These are phyloP conservation scores for Oryzias celebensis DNA, from an alignment of 2,113 vertebrate genomes.

Conservation along the genomic window DNA sequence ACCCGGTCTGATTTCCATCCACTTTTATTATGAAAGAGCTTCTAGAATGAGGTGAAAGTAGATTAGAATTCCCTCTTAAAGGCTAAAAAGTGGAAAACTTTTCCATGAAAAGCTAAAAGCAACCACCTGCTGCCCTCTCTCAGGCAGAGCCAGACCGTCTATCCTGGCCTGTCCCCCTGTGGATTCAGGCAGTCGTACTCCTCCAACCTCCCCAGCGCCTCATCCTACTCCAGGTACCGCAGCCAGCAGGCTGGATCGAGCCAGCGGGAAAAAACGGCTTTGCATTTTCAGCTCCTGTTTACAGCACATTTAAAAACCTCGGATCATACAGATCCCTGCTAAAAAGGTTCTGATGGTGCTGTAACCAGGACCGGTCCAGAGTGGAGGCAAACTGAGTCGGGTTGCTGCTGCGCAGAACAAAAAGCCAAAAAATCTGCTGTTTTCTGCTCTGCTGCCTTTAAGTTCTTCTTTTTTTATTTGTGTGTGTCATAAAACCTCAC, in stretches of 20 bases:
- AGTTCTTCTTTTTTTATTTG: background rate
- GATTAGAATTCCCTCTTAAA: background rate
- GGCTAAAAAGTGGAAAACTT: background rate
- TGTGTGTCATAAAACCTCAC: background rate
- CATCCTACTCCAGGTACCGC: conserved; percentile 96
- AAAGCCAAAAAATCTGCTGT: conserved; percentile 9
- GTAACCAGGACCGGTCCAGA: conserved; percentile 47
- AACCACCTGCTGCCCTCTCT: conserved; percentile 52
- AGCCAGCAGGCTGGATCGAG: conserved; percentile 59
- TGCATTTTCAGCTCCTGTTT: conserved; percentile 52
- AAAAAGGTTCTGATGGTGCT: conserved; percentile 26
- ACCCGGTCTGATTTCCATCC: background rate
- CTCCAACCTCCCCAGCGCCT: conserved; percentile 87
- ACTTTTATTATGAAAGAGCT: no score
- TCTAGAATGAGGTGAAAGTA: background rate
- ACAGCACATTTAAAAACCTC: conserved; percentile 30
- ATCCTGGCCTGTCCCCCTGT: conserved; percentile 91
- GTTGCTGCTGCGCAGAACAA: conserved; percentile 39
- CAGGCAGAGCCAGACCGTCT: conserved; percentile 98
- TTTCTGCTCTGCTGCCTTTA: background rate
- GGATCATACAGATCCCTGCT: background rate
- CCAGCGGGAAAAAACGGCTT: conserved; percentile 8
- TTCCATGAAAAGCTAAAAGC: conserved; percentile 34
- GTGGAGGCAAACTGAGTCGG: conserved; percentile 42
- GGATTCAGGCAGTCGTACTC: conserved; percentile 96